Conservation (phyloP, 2,888 invertebrate species). For the Anaspis maculata region DNA sequence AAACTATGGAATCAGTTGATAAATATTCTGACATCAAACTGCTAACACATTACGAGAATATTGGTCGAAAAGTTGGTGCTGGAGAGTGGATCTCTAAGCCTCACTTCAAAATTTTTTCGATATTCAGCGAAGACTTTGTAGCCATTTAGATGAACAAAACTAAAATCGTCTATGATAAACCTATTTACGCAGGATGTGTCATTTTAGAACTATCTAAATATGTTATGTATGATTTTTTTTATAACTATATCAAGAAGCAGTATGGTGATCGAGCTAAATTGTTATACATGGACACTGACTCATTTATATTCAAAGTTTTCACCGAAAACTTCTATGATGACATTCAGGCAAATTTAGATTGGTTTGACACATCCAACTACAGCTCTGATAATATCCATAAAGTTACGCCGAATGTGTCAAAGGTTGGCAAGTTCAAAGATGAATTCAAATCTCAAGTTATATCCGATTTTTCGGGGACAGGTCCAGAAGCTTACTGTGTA, state of each 20-base stretch:
- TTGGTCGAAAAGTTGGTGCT: slow-evolving; percentile 1
- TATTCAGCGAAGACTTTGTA: slow-evolving; percentile 3
- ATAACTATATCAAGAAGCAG: slow-evolving; percentile 1
- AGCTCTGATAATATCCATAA: not conserved
- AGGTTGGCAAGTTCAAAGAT: slow-evolving; percentile 4
- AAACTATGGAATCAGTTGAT: slow-evolving; percentile 8
- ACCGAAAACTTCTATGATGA: slow-evolving; percentile 4
- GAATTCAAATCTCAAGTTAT: slow-evolving; percentile 1
- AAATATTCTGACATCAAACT: slow-evolving; percentile 3
- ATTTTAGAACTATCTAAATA: slow-evolving; percentile 3
- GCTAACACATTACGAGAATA: slow-evolving; percentile 5
- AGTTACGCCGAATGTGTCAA: not conserved
- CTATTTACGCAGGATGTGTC: slow-evolving; percentile 2
- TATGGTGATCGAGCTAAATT: not conserved
- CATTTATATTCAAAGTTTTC: slow-evolving; percentile 3
- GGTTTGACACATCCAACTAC: slow-evolving; percentile 1
- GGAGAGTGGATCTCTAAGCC: slow-evolving; percentile 3
- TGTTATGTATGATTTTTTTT: slow-evolving; percentile 1
- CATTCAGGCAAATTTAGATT: slow-evolving; percentile 2
- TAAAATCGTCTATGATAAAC: slow-evolving; percentile 1
- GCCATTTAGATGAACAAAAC: slow-evolving; percentile 1
- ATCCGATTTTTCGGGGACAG: slow-evolving; percentile 1
- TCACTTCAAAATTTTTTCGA: slow-evolving; percentile 3
- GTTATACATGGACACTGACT: slow-evolving; percentile 5
- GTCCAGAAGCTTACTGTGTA: slow-evolving; percentile 1